phyloP scores from a whole-genome alignment of 2,797 vertebrate genomes.

The Siniperca scherzeri region DNA sequence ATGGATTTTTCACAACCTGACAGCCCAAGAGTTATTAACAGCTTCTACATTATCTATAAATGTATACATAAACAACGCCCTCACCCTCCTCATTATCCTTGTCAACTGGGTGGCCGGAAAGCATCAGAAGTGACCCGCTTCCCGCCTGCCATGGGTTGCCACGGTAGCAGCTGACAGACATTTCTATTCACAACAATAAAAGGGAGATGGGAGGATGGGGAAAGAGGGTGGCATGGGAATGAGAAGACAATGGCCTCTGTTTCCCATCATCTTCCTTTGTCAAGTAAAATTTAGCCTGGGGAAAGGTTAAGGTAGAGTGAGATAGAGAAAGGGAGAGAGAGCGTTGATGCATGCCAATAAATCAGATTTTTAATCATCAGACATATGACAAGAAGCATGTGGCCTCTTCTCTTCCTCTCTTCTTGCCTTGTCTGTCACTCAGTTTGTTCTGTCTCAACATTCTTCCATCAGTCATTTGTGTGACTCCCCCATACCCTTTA shows the following conservation, averaged over 20 bases:
- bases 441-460: constrained; percentile 12
- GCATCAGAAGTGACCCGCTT: constrained; percentile 75
- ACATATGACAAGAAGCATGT: constrained; percentile 88
- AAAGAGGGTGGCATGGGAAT: constrained; percentile 58
- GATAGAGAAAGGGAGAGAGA: constrained; percentile 49
- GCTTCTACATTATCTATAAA: neutral
- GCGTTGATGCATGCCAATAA: constrained; percentile 87
- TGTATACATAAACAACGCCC: constrained; percentile 31
- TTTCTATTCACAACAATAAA: constrained; percentile 81
- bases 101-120: constrained; percentile 85
- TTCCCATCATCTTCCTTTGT: constrained; percentile 67
- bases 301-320: constrained; percentile 82
- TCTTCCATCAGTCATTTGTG: constrained; percentile 18
- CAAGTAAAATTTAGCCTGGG: constrained; percentile 89
- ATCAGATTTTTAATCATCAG: constrained; percentile 93
- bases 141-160: constrained; percentile 87
- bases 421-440: neutral
- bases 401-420: constrained; percentile 56
- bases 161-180: constrained; percentile 89
- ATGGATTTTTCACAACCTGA: neutral
- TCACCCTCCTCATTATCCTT: constrained; percentile 85
- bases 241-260: constrained; percentile 65
- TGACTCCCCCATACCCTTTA: neutral
- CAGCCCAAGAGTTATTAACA: neutral
- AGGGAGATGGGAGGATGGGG: constrained; percentile 62